A percentile compares a stretch with the other conserved stretches of the same genome.
Conservation (phyloP, 2,113 vertebrate genomes). For the Leptosomus discolor region DNA sequence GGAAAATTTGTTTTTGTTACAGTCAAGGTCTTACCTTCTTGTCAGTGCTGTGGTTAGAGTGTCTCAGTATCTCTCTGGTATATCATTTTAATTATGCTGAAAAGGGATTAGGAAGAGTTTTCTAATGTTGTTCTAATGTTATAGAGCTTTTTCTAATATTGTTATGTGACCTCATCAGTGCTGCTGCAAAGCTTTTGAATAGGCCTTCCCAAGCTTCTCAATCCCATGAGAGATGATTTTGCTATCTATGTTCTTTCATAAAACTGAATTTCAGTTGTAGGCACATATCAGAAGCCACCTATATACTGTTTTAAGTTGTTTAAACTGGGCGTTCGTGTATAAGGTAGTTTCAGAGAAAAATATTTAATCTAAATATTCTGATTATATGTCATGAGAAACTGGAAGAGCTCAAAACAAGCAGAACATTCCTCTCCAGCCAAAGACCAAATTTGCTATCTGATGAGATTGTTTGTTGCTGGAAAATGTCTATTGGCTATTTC, state of each 20-base stretch:
- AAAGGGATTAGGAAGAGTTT: background rate
- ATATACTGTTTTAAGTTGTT: background rate
- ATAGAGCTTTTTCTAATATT: background rate
- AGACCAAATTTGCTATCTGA: background rate
- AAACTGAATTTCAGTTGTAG: background rate
- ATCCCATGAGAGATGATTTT: background rate
- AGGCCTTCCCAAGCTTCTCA: background rate
- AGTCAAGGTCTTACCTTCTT: background rate
- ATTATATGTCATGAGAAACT: background rate
- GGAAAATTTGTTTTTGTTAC: background rate
- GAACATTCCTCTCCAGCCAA: background rate
- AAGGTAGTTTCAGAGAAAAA: background rate
- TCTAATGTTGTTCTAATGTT: background rate
- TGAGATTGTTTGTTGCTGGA: background rate
- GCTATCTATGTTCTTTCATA: background rate
- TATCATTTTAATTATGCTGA: background rate
- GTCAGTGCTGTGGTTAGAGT: background rate
- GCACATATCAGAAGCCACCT: background rate
- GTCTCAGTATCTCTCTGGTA: background rate
- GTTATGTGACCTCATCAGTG: background rate
- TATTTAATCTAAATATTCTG: background rate
- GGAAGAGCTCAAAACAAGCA: background rate
- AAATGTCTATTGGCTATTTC: background rate
- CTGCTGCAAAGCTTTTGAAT: background rate
- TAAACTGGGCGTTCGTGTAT: fast-evolving